phyloP scores from a whole-genome alignment of 2,888 invertebrate species.

The Fabriciana adippe region DNA sequence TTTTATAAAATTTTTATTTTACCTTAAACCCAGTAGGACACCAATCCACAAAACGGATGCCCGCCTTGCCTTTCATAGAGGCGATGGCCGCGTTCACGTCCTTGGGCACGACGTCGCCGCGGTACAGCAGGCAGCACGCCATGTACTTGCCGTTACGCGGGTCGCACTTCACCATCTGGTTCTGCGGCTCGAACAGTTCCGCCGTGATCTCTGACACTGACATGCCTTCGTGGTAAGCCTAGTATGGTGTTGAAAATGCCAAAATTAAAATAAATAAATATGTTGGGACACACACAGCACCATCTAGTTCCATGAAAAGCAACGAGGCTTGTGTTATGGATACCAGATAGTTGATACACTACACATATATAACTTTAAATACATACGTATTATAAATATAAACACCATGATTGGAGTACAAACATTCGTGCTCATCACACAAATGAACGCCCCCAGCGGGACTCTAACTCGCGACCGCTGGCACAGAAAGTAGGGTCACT shows the following conservation, averaged over 20 bases:
- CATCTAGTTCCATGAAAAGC: too few relatives aligned
- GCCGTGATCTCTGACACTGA: constrained; percentile 92
- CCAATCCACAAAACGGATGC: constrained; percentile 96
- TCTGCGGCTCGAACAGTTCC: constrained; percentile 93
- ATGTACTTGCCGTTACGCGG: constrained; percentile 93
- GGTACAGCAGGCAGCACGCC: constrained; percentile 92
- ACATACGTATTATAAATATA: too few relatives aligned
- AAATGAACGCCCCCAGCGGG: too few relatives aligned
- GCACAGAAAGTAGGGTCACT: too few relatives aligned
- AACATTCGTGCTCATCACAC: too few relatives aligned
- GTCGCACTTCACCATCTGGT: constrained; percentile 96
- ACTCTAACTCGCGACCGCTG: too few relatives aligned
- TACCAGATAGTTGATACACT: too few relatives aligned
- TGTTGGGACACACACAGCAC: too few relatives aligned
- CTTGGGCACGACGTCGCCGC: constrained; percentile 94
- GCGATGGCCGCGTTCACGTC: constrained; percentile 94
- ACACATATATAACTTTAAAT: too few relatives aligned
- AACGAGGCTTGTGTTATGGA: too few relatives aligned
- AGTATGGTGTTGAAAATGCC: background rate
- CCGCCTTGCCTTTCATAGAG: constrained; percentile 88
- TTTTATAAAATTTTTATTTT: background rate
- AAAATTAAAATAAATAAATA: too few relatives aligned
- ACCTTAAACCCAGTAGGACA: constrained; percentile 96
- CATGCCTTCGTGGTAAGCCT: constrained; percentile 88
- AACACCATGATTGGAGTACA: too few relatives aligned